Evolutionary conservation across 2,888 invertebrate species (phyloP), one percentile per base, ranked within the genome.

Genomic region (Cancer borealis): DNA sequence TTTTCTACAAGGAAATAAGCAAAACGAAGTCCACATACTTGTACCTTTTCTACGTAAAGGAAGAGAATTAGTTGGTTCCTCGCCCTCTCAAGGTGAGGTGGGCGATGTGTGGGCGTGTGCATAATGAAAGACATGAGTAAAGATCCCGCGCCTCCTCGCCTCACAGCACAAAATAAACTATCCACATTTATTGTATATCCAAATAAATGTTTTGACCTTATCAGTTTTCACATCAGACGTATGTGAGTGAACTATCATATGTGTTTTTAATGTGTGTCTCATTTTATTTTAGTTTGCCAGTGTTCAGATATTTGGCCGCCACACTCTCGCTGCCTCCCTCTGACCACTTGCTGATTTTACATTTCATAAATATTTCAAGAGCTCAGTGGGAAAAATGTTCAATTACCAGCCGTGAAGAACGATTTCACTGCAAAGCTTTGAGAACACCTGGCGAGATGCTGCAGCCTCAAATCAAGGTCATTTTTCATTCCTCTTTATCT

Each of bases 301-400:
- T 12, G 2, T 30, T 30, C 6, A 79, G 26, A 30, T 79, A 30
- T 26, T 12, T 79, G 79, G 3, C 79, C 30, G 26, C 79, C 79
- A 21, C 79, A 8, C 79, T 26, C 30, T 79, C 73, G 21, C 73
- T 30, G 21, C 30, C 10, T 79, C 30, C 30, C 79, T 79, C 30
- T 79, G 30, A 79, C 79, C 79, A 79, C 79, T 79, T 21, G 26
- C 79, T 79, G 79, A 79, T 79, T 79, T 79, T 79, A 79, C 79
- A 79, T 79, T 79, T 79, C 79, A 79, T 79, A 79, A 79, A 79
- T 79, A 79, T 79, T 79, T 79, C 79, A 79, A 79, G 79, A 79
- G 79, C 79, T 79, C 79, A 79, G 79, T 79, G 79, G 79, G 79
- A 79, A 79, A 79, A 79, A 79, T 79, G 79, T 79, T 79, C 79